These are phyloP conservation scores for Gasteruption jaculator DNA, from an alignment of 2,888 invertebrate genomes.

Conservation along the genomic window DNA sequence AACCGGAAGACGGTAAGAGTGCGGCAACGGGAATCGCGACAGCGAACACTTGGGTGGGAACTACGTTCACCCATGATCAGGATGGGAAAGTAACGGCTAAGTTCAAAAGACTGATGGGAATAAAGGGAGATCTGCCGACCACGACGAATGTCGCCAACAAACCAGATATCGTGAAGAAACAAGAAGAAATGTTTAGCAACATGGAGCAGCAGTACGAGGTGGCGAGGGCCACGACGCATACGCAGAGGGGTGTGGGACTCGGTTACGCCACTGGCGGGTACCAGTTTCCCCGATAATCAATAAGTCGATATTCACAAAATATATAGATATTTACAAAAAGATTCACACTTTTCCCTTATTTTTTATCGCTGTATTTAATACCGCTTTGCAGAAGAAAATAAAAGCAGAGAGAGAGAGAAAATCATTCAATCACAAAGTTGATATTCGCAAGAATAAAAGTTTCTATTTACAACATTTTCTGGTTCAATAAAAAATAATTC, in stretches of 20 bases:
- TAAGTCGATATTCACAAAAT: too few relatives aligned
- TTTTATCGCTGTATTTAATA: conserved; percentile 10
- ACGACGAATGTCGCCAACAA: conserved; percentile 46
- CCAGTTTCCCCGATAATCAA: conserved; percentile 56
- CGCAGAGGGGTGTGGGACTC: conserved; percentile 84
- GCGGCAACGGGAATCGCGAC: conserved; percentile 41
- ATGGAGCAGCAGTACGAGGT: conserved; percentile 97
- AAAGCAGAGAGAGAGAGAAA: conserved; percentile 9
- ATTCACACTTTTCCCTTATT: conserved; percentile 1
- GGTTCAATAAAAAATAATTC: too few relatives aligned
- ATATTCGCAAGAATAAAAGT: too few relatives aligned
- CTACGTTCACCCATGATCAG: conserved; percentile 84
- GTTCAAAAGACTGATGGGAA: conserved; percentile 96
- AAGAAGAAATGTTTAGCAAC: conserved; percentile 83
- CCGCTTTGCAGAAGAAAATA: too few relatives aligned
- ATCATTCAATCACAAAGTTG: conserved; percentile 17
- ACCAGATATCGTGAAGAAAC: conserved; percentile 63
- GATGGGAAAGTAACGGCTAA: conserved; percentile 92
- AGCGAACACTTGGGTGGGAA: conserved; percentile 70
- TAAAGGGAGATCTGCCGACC: conserved; percentile 60
- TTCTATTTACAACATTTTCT: too few relatives aligned
- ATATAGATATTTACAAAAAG: conserved; percentile 7
- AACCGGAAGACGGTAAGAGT: conserved; percentile 45
- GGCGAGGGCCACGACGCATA: conserved; percentile 92
- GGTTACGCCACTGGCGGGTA: conserved; percentile 65